Evolutionary conservation across 2,888 invertebrate species (phyloP).

Genomic region (Allygus modestus): DNA sequence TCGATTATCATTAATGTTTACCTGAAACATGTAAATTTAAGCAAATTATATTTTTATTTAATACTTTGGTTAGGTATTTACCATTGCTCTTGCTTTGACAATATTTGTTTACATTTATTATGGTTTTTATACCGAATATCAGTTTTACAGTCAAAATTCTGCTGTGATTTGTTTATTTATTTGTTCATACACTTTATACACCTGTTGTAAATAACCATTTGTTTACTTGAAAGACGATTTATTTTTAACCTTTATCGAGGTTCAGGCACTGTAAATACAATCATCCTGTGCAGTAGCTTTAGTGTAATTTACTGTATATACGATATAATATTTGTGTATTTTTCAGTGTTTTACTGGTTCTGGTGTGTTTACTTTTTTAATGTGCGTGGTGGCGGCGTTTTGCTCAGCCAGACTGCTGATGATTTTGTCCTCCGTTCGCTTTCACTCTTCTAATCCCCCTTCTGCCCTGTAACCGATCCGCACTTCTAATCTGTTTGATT

Average conservation of each 20-base stretch:
- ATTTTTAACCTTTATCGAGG: background rate
- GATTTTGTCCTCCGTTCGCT: slow-evolving; percentile 30
- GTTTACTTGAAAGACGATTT: slow-evolving; percentile 20
- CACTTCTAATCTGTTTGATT: slow-evolving; percentile 67
- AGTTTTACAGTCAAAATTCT: background rate
- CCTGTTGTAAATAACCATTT: slow-evolving; percentile 28
- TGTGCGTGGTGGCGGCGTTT: slow-evolving; percentile 60
- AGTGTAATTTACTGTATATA: slow-evolving; percentile 51
- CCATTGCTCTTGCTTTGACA: no score
- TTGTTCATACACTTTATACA: background rate
- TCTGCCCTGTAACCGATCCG: slow-evolving; percentile 70
- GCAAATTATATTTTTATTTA: no score
- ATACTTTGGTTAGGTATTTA: no score
- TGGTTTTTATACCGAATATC: background rate
- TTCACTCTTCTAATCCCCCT: slow-evolving; percentile 78
- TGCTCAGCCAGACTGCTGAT: slow-evolving; percentile 49
- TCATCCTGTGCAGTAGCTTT: slow-evolving; percentile 53
- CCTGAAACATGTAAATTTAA: no score
- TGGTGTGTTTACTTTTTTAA: slow-evolving; percentile 64
- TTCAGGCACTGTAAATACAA: slow-evolving; percentile 49
- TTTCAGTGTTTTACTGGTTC: slow-evolving; percentile 66
- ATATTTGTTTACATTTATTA: no score
- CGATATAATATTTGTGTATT: slow-evolving; percentile 50
- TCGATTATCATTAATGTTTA: background rate
- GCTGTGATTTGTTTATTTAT: background rate